Percentiles rank a stretch among this genome's conserved stretches.
phyloP scores from a whole-genome alignment of 2,797 vertebrate species.

The Cyprinella venusta region DNA sequence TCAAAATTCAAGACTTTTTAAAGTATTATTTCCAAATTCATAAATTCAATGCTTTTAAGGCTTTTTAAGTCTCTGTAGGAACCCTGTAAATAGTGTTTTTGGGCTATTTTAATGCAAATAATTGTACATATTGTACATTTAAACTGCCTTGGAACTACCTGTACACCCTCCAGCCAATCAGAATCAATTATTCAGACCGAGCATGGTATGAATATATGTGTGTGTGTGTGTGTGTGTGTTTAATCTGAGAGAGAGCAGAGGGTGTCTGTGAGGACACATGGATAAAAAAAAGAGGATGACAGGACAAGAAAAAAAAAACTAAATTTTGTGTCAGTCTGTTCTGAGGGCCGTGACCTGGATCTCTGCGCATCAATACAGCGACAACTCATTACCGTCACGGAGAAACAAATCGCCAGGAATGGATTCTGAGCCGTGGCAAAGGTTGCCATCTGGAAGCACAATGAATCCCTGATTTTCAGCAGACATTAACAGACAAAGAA shows the following conservation, averaged over 20 bases:
- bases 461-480: conserved; percentile 27
- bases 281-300: not conserved
- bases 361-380: conserved; percentile 18
- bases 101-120: too few species aligned
- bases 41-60: too few species aligned
- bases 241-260: conserved; percentile 6
- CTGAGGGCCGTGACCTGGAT: conserved; percentile 1
- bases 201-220: too few species aligned
- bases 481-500: not conserved
- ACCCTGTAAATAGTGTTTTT: too few species aligned
- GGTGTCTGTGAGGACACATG: not conserved
- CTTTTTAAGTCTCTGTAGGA: too few species aligned
- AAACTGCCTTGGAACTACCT: too few species aligned
- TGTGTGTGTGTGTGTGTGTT: not conserved
- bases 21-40: too few species aligned
- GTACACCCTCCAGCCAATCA: too few species aligned
- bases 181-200: too few species aligned
- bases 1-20: too few species aligned
- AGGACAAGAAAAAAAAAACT: conserved; percentile 9
- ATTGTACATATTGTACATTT: too few species aligned
- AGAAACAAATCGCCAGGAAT: not conserved
- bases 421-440: conserved; percentile 29
- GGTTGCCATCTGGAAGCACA: conserved; percentile 38
- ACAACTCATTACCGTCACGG: not conserved
- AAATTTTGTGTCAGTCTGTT: not conserved